Evolutionary conservation across 2,797 vertebrate genomes (phyloP).

Genomic region (Loris lydekkerianus): DNA sequence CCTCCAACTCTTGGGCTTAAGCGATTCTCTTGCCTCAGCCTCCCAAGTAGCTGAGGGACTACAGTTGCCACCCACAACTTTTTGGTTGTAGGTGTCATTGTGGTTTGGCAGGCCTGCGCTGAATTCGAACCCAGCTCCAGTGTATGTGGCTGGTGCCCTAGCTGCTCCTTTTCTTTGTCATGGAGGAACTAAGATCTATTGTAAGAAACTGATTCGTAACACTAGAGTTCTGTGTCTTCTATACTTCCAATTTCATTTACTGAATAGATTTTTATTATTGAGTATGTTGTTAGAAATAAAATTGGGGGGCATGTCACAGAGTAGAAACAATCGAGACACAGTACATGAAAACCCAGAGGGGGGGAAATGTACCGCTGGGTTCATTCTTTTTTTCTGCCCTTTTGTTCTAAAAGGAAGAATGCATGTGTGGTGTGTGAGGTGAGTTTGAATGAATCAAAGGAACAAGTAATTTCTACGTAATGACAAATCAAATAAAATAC

Average conservation of each 20-base stretch:
- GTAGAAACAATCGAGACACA: not conserved
- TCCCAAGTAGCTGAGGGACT: too few relatives aligned
- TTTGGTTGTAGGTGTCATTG: too few relatives aligned
- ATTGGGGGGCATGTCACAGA: not conserved
- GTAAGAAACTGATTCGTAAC: not conserved
- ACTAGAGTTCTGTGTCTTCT: not conserved
- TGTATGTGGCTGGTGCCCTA: too few relatives aligned
- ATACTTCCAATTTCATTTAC: not conserved
- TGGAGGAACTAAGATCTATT: not conserved
- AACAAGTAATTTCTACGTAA: not conserved
- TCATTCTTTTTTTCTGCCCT: not conserved
- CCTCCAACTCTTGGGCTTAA: too few relatives aligned
- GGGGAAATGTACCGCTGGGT: not conserved
- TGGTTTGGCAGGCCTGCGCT: too few relatives aligned
- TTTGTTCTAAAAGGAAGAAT: not conserved
- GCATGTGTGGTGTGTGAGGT: not conserved
- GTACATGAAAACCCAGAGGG: not conserved
- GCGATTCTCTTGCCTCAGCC: too few relatives aligned
- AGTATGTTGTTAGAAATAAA: constrained; percentile 8
- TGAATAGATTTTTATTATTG: not conserved
- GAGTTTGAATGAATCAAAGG: not conserved
- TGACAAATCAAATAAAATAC: not conserved
- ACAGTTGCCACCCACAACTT: too few relatives aligned
- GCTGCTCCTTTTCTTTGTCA: not conserved
- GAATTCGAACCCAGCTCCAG: too few relatives aligned